phyloP scores from a whole-genome alignment of 2,888 invertebrate species.

The Notodonta dromedarius region DNA sequence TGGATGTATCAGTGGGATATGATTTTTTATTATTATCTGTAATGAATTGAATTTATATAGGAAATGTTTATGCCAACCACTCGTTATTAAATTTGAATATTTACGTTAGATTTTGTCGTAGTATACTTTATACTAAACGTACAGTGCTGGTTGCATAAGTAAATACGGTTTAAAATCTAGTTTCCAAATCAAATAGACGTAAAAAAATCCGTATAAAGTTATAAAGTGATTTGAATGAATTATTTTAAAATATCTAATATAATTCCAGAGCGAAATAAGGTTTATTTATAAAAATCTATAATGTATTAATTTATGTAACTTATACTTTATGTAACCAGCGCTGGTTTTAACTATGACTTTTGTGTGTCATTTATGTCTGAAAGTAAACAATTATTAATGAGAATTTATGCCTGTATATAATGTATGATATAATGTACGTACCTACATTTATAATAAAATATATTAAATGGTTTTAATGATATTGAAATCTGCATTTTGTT shows the following conservation, averaged over 20 bases:
- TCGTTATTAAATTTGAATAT: conserved; percentile 44
- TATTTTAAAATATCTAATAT: background rate
- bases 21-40: conserved; percentile 33
- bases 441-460: conserved; percentile 65
- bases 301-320: conserved; percentile 20
- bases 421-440: conserved; percentile 74
- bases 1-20: conserved; percentile 43
- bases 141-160: conserved; percentile 23
- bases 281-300: conserved; percentile 12
- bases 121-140: conserved; percentile 24
- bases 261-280: too few species aligned
- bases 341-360: conserved; percentile 45
- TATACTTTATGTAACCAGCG: conserved; percentile 30
- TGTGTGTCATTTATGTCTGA: conserved; percentile 57
- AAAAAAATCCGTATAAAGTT: too few species aligned
- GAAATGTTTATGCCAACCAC: conserved; percentile 46
- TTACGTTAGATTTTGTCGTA: conserved; percentile 33
- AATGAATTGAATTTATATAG: conserved; percentile 38
- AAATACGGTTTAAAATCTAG: conserved; percentile 9
- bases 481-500: conserved; percentile 28
- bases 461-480: conserved; percentile 65
- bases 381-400: conserved; percentile 31
- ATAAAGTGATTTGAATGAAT: too few species aligned
- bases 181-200: background rate
- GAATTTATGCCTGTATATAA: conserved; percentile 69